Conservation (phyloP, 37 sponge, comb jelly and placozoan genomes). For the Ianthella basta region DNA sequence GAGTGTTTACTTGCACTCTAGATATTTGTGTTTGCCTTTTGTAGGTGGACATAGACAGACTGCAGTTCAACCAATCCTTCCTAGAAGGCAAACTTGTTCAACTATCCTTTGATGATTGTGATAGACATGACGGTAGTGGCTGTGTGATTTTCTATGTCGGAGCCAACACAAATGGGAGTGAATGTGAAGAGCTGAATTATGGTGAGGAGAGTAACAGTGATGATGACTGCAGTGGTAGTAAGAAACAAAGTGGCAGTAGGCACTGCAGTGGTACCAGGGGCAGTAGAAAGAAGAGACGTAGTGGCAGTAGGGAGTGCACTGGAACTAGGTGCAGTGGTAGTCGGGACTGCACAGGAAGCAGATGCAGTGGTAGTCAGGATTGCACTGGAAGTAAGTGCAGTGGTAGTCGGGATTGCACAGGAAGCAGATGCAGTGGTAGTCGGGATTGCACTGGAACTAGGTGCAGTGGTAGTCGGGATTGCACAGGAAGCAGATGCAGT, state of each 20-base stretch:
- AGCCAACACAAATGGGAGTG: constrained; percentile 13
- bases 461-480: background rate
- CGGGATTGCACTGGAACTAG: background rate
- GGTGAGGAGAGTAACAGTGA: background rate
- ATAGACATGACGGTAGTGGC: background rate
- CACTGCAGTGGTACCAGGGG: background rate
- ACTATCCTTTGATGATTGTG: constrained; percentile 19
- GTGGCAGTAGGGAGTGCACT: background rate
- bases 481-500: background rate
- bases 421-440: background rate
- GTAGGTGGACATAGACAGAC: background rate
- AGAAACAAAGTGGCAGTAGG: background rate
- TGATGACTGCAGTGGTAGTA: background rate
- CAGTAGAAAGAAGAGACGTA: background rate
- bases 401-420: background rate
- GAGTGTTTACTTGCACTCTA: background rate
- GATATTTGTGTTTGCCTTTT: background rate
- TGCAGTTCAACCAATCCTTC: background rate
- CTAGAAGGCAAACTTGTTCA: background rate
- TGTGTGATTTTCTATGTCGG: background rate
- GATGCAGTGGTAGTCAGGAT: background rate
- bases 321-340: background rate
- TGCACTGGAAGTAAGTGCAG: background rate
- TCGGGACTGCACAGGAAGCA: constrained; percentile 10
- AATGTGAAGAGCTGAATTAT: constrained; percentile 4